Evolutionary conservation across 2,888 invertebrate genomes (phyloP).

Genomic region (Sphinx pinastri): DNA sequence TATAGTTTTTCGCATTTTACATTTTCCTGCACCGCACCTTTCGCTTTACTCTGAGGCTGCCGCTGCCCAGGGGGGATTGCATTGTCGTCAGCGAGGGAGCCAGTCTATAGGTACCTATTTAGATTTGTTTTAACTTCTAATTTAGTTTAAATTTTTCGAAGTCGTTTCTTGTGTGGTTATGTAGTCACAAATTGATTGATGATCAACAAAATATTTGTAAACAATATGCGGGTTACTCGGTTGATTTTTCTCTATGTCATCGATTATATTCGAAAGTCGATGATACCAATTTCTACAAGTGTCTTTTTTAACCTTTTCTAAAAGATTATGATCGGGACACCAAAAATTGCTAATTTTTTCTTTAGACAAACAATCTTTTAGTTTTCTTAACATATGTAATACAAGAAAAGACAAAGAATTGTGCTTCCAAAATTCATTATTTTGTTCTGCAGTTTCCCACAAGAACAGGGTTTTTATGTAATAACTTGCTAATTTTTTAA

Average conservation of each 20-base stretch:
- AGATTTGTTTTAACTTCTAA: neutral
- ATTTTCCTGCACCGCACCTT: too few species aligned
- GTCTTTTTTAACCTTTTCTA: conserved; percentile 55
- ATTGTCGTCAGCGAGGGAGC: too few species aligned
- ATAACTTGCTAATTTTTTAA: conserved; percentile 63
- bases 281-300: conserved; percentile 61
- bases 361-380: conserved; percentile 49
- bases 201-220: conserved; percentile 45
- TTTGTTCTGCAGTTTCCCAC: conserved; percentile 53
- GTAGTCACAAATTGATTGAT: neutral
- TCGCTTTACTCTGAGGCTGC: too few species aligned
- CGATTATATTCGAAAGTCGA: conserved; percentile 52
- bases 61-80: too few species aligned
- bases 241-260: conserved; percentile 50
- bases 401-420: conserved; percentile 56
- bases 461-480: conserved; percentile 67
- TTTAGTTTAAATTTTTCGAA: neutral
- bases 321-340: conserved; percentile 59
- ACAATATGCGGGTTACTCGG: conserved; percentile 44
- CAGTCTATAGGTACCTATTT: neutral
- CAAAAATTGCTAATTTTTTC: conserved; percentile 59
- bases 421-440: conserved; percentile 54
- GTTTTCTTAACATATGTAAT: conserved; percentile 58
- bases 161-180: neutral
- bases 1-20: too few species aligned